Base-by-base conservation (phyloP, 2,888 invertebrate genomes). In the Tinea semifulvella region DNA sequence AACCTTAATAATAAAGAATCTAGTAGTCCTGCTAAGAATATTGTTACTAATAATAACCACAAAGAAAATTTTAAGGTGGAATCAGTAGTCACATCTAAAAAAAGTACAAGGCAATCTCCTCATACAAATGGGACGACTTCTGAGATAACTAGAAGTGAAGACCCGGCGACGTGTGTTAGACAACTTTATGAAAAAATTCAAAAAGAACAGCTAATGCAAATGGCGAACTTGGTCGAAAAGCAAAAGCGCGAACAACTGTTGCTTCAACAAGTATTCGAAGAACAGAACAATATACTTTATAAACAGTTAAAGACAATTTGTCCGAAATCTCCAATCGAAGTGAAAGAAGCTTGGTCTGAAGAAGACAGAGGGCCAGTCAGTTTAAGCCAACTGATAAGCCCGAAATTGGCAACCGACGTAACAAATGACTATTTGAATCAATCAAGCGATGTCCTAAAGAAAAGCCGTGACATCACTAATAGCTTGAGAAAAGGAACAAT, bases 231-330 rank as follows among this genome's bases (percentile, higher is more conserved):
- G 43, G 73, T 89, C 2, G 82, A 84, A 25, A 84, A 86, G 45
- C 89, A 90, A 56, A 84, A 85, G 47, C 75, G 72, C 40, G 89
- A 89, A 56, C 88, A 89, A 54, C 63, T 80, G 39, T 63, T 83
- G 18, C 66, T 90, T 51, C 86, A 87, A 53, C 77, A 85, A 54
- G 80, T 85, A 35, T 89, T 89, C 53, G 86, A 88, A 50, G 82
- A 83, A 42, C 89, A 89, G 56, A 87, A 89, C 56, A 77, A 76
- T 48, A 61, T 84, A 47, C 63, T 90, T 1, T 71, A 85, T 63
- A 80, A 68, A 43, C 79, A 77, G 49, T 52, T 79, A 13, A 79
- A 80, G 52, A 70, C 64, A 0, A 77, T 80, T 40, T 70, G 70
- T 35, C 80, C 80, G 0, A 70, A 64, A 49, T 63, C 74, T 1